Conservation (phyloP, 2,113 vertebrate species). For the Rynchops niger region DNA sequence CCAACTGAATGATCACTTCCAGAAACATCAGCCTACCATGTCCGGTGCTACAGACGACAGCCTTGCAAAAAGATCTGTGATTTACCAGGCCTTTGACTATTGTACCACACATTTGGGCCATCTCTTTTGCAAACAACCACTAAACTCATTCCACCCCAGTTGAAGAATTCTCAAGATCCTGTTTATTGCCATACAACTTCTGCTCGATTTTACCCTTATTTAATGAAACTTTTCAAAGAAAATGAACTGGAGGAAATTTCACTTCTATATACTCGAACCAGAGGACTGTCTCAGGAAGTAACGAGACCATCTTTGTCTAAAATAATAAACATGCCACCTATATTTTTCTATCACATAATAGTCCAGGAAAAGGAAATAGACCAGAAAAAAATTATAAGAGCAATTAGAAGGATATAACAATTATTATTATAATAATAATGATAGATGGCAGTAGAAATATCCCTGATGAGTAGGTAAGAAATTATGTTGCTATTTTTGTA, state of each 20-base stretch:
- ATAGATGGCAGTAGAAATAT: background rate
- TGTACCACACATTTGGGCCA: background rate
- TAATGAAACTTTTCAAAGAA: background rate
- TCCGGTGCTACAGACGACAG: background rate
- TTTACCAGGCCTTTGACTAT: background rate
- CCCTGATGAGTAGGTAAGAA: background rate
- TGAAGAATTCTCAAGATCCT: background rate
- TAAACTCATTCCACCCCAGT: background rate
- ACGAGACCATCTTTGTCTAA: background rate
- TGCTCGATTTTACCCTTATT: background rate
- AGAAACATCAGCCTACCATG: background rate
- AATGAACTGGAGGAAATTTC: background rate
- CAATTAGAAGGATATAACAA: background rate
- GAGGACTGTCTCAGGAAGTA: background rate
- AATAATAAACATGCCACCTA: background rate
- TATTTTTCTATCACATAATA: background rate
- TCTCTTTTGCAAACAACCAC: background rate
- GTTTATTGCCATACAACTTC: background rate
- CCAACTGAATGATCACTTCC: background rate
- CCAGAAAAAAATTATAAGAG: background rate
- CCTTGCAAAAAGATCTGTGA: background rate
- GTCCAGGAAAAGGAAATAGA: background rate
- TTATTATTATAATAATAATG: background rate
- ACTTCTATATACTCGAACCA: background rate
- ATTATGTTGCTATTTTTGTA: background rate